Percentiles rank a stretch among this genome's conserved stretches.
Evolutionary conservation across 1,140 invertebrate species (phyloP).

Genomic region (Drosophila athabasca): DNA sequence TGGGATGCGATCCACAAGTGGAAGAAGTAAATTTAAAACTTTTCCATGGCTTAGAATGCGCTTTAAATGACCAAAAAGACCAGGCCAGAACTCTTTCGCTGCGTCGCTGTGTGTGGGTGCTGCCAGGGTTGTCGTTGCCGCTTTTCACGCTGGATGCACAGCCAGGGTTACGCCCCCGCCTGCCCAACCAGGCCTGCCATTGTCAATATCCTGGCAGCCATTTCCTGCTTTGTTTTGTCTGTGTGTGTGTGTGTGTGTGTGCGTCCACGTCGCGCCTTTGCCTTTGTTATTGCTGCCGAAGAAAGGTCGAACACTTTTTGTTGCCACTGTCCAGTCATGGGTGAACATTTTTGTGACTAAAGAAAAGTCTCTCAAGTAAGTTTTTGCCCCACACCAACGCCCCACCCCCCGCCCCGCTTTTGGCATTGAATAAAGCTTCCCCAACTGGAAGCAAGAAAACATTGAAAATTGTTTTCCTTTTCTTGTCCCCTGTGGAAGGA

Average conservation of each 20-base stretch:
- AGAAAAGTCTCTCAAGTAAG: constrained; percentile 44
- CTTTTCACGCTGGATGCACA: constrained; percentile 61
- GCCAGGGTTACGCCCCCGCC: constrained; percentile 39
- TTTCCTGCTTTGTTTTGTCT: constrained; percentile 70
- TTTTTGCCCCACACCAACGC: too few species aligned
- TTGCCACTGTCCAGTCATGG: constrained; percentile 69
- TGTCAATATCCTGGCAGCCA: constrained; percentile 74
- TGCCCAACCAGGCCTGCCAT: constrained; percentile 21
- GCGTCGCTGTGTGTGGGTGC: not conserved
- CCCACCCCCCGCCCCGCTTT: not conserved
- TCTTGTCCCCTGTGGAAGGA: not conserved
- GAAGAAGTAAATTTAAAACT: constrained; percentile 32
- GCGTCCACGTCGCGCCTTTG: constrained; percentile 8
- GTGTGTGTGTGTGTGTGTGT: constrained; percentile 5
- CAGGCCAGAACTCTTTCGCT: not conserved
- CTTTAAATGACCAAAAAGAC: constrained; percentile 26
- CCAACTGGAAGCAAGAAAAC: constrained; percentile 73
- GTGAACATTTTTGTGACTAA: constrained; percentile 65
- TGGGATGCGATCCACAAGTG: constrained; percentile 58
- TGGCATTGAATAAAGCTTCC: constrained; percentile 78
- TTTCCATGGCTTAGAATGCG: constrained; percentile 48
- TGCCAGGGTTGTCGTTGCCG: constrained; percentile 35
- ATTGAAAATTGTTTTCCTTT: constrained; percentile 81
- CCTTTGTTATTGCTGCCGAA: constrained; percentile 20
- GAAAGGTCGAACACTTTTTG: constrained; percentile 64